These are phyloP conservation scores for Yponomeuta evonymella DNA, from an alignment of 2,888 invertebrate genomes.

Conservation along the genomic window DNA sequence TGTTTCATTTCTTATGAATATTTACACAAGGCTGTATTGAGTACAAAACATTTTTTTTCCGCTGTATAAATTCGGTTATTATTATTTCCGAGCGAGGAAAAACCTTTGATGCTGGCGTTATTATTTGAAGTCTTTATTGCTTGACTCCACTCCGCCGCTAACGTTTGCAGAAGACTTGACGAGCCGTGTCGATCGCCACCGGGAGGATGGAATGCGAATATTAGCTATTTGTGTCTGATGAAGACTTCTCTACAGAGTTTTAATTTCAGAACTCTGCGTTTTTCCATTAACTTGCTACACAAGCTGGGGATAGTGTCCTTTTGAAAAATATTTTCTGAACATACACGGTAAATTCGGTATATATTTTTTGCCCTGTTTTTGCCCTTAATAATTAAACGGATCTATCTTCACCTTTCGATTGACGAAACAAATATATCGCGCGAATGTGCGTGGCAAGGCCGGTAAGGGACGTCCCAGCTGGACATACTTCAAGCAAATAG, in stretches of 20 bases:
- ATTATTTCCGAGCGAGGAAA: slow-evolving; percentile 33
- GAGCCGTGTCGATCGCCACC: slow-evolving; percentile 66
- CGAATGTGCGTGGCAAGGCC: too few species aligned
- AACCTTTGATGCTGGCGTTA: slow-evolving; percentile 2
- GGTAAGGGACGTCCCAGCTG: too few species aligned
- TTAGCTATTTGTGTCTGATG: slow-evolving; percentile 36
- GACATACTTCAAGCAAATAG: too few species aligned
- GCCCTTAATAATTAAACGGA: too few species aligned
- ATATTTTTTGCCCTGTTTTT: too few species aligned
- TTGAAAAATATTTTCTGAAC: neutral
- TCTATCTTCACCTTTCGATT: too few species aligned
- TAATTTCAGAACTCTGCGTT: neutral
- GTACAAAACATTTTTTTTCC: neutral
- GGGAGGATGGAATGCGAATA: slow-evolving; percentile 46
- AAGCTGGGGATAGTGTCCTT: neutral
- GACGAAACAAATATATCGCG: too few species aligned
- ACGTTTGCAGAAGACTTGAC: slow-evolving; percentile 67
- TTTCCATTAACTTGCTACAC: neutral
- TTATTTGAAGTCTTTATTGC: slow-evolving; percentile 28
- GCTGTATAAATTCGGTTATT: slow-evolving; percentile 32
- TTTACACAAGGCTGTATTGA: neutral
- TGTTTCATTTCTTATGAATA: neutral
- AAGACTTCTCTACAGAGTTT: neutral
- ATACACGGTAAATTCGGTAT: too few species aligned
- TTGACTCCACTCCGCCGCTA: slow-evolving; percentile 32